These are phyloP conservation scores for Papilio aristodemus DNA, from an alignment of 1,140 invertebrate genomes.

Conservation along the genomic window DNA sequence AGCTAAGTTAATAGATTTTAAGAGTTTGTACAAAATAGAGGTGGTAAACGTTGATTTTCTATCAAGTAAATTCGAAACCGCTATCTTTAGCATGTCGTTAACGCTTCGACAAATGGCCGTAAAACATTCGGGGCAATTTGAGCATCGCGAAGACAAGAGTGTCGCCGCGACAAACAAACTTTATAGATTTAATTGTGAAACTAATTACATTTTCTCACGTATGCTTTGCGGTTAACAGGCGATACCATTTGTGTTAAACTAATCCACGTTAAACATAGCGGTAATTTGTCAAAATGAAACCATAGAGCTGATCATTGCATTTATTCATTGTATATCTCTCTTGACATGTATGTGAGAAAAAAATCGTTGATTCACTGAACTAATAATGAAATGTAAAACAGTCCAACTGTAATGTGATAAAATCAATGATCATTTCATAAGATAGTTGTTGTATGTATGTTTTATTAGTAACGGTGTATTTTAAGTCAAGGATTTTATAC, in stretches of 20 bases:
- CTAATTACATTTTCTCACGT: constrained; percentile 29
- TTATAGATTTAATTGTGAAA: constrained; percentile 28
- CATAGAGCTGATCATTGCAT: constrained; percentile 6
- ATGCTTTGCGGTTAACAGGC: constrained; percentile 19
- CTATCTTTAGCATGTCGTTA: constrained; percentile 72
- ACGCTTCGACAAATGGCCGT: constrained; percentile 53
- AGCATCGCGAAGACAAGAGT: constrained; percentile 26
- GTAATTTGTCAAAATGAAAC: constrained; percentile 20
- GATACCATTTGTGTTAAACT: neutral
- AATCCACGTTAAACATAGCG: constrained; percentile 10
- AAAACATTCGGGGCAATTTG: constrained; percentile 52
- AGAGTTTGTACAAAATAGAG: constrained; percentile 41
- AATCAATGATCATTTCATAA: no score
- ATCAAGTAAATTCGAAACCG: constrained; percentile 66
- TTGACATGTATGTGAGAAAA: constrained; percentile 17
- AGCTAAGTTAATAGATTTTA: constrained; percentile 38
- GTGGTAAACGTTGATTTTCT: constrained; percentile 68
- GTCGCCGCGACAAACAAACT: constrained; percentile 10
- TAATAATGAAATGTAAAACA: constrained; percentile 13
- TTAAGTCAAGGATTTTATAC: neutral
- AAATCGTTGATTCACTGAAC: constrained; percentile 10
- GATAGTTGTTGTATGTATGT: neutral
- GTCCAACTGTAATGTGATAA: no score
- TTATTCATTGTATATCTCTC: constrained; percentile 1
- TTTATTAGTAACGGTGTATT: neutral